phyloP scores from a whole-genome alignment of 2,888 invertebrate species.

The Euplexia lucipara region DNA sequence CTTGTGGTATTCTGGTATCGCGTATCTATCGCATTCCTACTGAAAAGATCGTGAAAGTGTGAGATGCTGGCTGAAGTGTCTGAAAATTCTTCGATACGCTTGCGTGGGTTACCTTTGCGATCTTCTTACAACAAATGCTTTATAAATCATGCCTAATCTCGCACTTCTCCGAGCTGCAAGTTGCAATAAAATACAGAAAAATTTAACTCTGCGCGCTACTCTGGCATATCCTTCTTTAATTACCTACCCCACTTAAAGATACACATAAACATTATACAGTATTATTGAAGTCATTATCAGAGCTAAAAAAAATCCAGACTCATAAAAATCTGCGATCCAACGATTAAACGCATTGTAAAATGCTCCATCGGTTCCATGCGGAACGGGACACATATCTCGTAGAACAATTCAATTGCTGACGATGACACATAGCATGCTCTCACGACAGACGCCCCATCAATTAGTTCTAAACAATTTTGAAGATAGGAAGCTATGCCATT shows the following conservation, averaged over 20 bases:
- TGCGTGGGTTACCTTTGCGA: background rate
- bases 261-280: too few relatives aligned
- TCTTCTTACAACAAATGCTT: background rate
- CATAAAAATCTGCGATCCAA: slow-evolving; percentile 8
- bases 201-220: too few relatives aligned
- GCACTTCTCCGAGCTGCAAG: too few relatives aligned
- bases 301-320: background rate
- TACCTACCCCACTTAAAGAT: too few relatives aligned
- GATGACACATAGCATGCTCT: slow-evolving; percentile 51
- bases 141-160: too few relatives aligned
- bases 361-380: slow-evolving; percentile 41
- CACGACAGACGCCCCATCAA: slow-evolving; percentile 46
- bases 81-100: slow-evolving; percentile 25
- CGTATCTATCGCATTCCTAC: slow-evolving; percentile 18
- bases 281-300: background rate
- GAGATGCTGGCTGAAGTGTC: background rate
- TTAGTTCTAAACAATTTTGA: slow-evolving; percentile 50
- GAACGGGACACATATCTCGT: slow-evolving; percentile 39
- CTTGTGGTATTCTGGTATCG: slow-evolving; percentile 31
- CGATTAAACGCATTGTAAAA: slow-evolving; percentile 33
- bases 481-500: slow-evolving; percentile 37
- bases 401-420: slow-evolving; percentile 49
- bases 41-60: slow-evolving; percentile 34
- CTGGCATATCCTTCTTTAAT: too few relatives aligned
- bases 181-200: too few relatives aligned